phyloP scores from a whole-genome alignment of 2,113 vertebrate species.

The Dendrocopos noguchii region DNA sequence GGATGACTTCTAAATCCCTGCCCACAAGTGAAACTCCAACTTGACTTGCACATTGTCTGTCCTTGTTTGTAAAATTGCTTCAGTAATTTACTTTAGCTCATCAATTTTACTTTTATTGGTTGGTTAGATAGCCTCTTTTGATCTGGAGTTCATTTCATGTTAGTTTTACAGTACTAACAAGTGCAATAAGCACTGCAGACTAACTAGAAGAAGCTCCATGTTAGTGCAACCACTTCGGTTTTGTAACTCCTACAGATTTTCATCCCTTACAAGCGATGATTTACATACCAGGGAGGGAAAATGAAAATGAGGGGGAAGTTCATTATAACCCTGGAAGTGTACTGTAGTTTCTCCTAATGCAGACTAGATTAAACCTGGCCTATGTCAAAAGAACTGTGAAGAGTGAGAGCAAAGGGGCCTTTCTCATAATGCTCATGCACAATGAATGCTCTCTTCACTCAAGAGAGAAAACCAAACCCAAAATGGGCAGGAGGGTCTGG shows the following conservation, averaged over 20 bases:
- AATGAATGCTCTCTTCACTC: not conserved
- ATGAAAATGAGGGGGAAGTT: slow-evolving; percentile 53
- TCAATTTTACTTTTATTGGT: not conserved
- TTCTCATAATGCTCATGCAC: not conserved
- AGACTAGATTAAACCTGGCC: not conserved
- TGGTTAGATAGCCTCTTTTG: not conserved
- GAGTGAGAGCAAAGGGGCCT: not conserved
- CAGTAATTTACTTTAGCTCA: not conserved
- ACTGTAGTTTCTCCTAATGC: not conserved
- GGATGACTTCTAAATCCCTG: not conserved
- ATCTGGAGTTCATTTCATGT: not conserved
- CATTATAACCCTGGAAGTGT: not conserved
- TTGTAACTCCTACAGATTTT: slow-evolving; percentile 45
- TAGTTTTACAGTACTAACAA: not conserved
- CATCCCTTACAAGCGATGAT: slow-evolving; percentile 35
- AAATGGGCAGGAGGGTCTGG: slow-evolving; percentile 36
- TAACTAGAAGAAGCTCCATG: slow-evolving; percentile 8
- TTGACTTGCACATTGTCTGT: not conserved
- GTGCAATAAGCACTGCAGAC: not conserved
- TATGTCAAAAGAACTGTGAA: not conserved
- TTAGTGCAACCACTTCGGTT: slow-evolving; percentile 12
- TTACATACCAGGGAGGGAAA: slow-evolving; percentile 48
- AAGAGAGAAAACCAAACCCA: not conserved
- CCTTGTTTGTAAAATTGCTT: not conserved
- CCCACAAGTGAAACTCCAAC: not conserved